A percentile compares a stretch with the other conserved stretches of the same genome.
Evolutionary conservation across 1,140 invertebrate species (phyloP).

Genomic region (Ditylenchus dipsaci): DNA sequence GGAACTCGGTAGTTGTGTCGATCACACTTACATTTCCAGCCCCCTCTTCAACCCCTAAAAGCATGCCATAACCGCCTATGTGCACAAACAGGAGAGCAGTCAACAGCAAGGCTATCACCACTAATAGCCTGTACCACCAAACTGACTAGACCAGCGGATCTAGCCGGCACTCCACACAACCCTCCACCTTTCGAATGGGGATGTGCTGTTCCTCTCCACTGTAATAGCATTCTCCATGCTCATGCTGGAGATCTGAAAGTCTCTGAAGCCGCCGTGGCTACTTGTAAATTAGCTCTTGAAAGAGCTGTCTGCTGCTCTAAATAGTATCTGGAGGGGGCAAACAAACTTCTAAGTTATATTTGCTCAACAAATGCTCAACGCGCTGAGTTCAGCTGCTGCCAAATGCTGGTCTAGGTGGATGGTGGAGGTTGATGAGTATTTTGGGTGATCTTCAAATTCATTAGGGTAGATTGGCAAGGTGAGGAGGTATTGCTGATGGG

Average conservation of each 20-base stretch:
- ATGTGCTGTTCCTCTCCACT: not conserved
- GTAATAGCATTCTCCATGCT: not conserved
- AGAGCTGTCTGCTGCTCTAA: not conserved
- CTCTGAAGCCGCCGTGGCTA: not conserved
- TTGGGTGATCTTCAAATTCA: not conserved
- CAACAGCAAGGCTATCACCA: constrained; percentile 36
- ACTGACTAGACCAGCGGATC: constrained; percentile 43
- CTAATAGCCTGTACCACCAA: constrained; percentile 41
- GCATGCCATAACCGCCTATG: constrained; percentile 43
- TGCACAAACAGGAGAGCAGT: constrained; percentile 50
- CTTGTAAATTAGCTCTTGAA: not conserved
- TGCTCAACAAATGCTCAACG: constrained; percentile 22
- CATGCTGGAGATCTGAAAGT: not conserved
- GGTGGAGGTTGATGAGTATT: constrained; percentile 29
- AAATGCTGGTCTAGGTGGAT: constrained; percentile 1
- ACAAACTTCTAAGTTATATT: constrained; percentile 14
- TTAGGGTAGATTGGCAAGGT: too few relatives aligned
- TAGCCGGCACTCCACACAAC: constrained; percentile 48
- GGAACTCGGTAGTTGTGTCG: too few relatives aligned
- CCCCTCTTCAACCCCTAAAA: too few relatives aligned
- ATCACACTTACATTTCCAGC: too few relatives aligned
- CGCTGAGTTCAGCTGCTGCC: not conserved
- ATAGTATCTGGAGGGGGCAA: not conserved
- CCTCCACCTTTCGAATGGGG: constrained; percentile 9
- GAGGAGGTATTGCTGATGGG: too few relatives aligned